Conservation (phyloP, 2,113 vertebrate species). For the Neodontobutis hainanensis region DNA sequence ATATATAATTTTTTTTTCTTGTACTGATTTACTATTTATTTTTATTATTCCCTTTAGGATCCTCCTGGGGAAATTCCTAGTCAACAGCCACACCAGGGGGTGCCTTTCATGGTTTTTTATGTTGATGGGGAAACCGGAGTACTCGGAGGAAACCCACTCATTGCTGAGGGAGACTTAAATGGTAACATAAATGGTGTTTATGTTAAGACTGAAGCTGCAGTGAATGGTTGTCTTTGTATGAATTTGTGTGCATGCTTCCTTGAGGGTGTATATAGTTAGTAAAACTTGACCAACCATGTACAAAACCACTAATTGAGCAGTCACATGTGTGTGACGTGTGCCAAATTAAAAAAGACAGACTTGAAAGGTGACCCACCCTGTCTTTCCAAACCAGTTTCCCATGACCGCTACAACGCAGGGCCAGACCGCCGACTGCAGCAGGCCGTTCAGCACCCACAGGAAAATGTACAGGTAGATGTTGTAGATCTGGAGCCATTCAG, state of each 20-base stretch:
- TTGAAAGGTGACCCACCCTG: conserved; percentile 80
- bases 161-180: conserved; percentile 24
- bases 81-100: too few relatives aligned
- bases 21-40: too few relatives aligned
- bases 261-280: background rate
- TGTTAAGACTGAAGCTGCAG: conserved; percentile 8
- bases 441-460: conserved; percentile 91
- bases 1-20: too few relatives aligned
- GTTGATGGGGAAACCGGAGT: too few relatives aligned
- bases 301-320: too few relatives aligned
- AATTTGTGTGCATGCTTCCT: conserved; percentile 8
- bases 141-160: too few relatives aligned
- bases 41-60: too few relatives aligned
- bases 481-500: conserved; percentile 94
- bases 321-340: too few relatives aligned
- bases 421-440: conserved; percentile 96
- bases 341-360: too few relatives aligned
- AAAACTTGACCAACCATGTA: background rate
- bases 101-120: too few relatives aligned
- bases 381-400: conserved; percentile 98
- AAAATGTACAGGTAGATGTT: conserved; percentile 89
- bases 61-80: too few relatives aligned
- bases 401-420: conserved; percentile 96
- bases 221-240: conserved; percentile 44
- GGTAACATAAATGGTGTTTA: conserved; percentile 33